Base-by-base conservation (phyloP, 2,797 vertebrate genomes). In the Oreonectes daqikongensis region DNA sequence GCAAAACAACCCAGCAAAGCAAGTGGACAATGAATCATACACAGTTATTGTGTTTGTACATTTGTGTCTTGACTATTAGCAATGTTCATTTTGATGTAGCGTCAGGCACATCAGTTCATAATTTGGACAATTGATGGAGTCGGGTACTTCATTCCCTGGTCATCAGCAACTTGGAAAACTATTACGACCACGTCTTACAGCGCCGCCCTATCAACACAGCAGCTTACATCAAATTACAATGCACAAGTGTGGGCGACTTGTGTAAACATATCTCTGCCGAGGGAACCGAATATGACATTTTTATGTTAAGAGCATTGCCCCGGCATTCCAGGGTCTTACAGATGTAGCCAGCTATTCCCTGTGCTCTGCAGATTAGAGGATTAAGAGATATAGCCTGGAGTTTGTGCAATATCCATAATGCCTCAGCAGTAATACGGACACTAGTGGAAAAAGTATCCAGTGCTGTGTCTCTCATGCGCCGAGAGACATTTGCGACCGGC, bases 191-290 rank as follows among this genome's bases (percentile, higher is more conserved):
- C 1, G 6, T 75, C 32, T 68, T 26, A 26, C 22, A 68, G 46
- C 14, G n/a, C 70, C 74, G 69, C 64, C 77, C 77, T 77, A 82
- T 81, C 80, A 85, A 79, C 69, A 75, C 53, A 57, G 81, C 68
- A 81, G 78, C 81, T 84, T 80, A 80, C 79, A 71, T 75, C 81
- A 80, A 80, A 83, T 84, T 80, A 81, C 81, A 79, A 61, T 69
- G 22, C 75, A 71, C 52, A 57, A 63, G 46, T 70, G 50, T 52
- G 67, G 79, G 63, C 67, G 72, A 79, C 60, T 57, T 83, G 80
- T 72, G 74, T 65, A 53, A 77, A 42, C 59, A 74, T 72, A 70
- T 64, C 53, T 78, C 66, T 68, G 74, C 75, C 35, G 50, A 24
- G 63, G 57, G 82, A 77, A 70, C 52, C 38, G 72, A 38, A 76